Base-by-base conservation (phyloP, 2,888 invertebrate species). In the Augiades crinisus region DNA sequence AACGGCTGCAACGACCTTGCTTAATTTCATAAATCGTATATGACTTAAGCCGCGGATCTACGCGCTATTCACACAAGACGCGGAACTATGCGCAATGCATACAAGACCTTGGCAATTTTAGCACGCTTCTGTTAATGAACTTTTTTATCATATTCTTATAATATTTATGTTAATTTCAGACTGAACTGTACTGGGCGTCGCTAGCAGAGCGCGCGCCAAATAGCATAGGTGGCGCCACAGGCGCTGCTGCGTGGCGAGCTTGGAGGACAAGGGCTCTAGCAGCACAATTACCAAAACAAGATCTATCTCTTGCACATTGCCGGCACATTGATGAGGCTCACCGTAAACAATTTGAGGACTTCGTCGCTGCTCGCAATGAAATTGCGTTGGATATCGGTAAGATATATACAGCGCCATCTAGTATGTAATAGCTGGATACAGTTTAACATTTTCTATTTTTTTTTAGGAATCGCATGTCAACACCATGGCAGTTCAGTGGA, bases 311-410 rank as follows among this genome's bases (percentile, higher is more conserved):
- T 64, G 93, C 95, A 47, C 97, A 98, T 76, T 98, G 98, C 83
- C 93, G 94, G 72, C 95, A 97, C 78, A 91, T 99, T 54, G 95
- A 95, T 60, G 90, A 94, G 12, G 92, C 92, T 69, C 93, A 96
- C 73, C 92, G 93, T 70, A 93, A 93, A 61, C 94, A 96, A 68
- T 99, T 95, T 78, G 95, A 98, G 84, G 98, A 98, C 81, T 99
- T 99, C 81, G 95, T 98, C 64, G 94, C 96, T 44, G 96, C 96
- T 47, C 92, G 99, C 46, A 99, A 99, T 82, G 98, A 98, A 90
- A 95, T 98, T 67, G 98, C 98, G 31, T 91, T 99, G 72, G 99
- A 99, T 81, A 96, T 99, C 72, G 99, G 97, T 82, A 77, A 70
- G 74, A 1, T 78, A 44, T n/a, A 33, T 21, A 34, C 33, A 60